Evolutionary conservation across 2,888 invertebrate species (phyloP).

Genomic region (Tridacna crocea): DNA sequence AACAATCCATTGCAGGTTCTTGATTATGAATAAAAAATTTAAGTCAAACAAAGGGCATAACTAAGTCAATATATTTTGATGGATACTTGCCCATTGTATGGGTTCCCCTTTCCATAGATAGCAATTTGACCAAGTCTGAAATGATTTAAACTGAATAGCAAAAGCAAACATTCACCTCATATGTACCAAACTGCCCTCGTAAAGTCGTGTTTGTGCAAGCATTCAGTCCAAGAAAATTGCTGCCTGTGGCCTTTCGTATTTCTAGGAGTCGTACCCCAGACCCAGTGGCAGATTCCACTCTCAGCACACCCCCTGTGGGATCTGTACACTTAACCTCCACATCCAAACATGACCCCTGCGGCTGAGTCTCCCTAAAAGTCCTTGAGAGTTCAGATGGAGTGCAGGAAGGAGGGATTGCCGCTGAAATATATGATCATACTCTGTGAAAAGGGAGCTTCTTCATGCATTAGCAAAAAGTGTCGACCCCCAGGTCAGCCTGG

Average conservation of each 20-base stretch:
- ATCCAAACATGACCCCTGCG: conserved; percentile 37
- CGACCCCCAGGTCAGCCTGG: no score
- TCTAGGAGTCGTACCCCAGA: conserved; percentile 36
- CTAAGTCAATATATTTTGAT: no score
- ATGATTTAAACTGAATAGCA: no score
- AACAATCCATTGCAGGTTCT: no score
- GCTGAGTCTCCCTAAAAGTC: conserved; percentile 31
- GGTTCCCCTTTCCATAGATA: no score
- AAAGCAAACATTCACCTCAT: conserved; percentile 27
- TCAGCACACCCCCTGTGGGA: conserved; percentile 23
- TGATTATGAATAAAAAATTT: no score
- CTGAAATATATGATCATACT: conserved; percentile 25
- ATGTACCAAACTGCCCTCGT: conserved; percentile 39
- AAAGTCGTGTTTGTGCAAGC: conserved; percentile 43
- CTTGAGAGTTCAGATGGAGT: conserved; percentile 14
- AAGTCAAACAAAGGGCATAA: no score
- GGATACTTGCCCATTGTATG: no score
- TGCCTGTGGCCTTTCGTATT: conserved; percentile 24
- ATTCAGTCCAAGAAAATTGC: conserved; percentile 35
- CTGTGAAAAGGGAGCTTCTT: not conserved
- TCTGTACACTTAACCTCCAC: conserved; percentile 46
- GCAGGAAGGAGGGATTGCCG: conserved; percentile 41
- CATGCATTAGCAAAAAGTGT: not conserved
- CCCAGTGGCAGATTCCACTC: conserved; percentile 21
- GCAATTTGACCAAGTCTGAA: no score